These are phyloP conservation scores for Mormyrops boulengeri DNA, from an alignment of 2,797 vertebrate genomes.

Conservation along the genomic window DNA sequence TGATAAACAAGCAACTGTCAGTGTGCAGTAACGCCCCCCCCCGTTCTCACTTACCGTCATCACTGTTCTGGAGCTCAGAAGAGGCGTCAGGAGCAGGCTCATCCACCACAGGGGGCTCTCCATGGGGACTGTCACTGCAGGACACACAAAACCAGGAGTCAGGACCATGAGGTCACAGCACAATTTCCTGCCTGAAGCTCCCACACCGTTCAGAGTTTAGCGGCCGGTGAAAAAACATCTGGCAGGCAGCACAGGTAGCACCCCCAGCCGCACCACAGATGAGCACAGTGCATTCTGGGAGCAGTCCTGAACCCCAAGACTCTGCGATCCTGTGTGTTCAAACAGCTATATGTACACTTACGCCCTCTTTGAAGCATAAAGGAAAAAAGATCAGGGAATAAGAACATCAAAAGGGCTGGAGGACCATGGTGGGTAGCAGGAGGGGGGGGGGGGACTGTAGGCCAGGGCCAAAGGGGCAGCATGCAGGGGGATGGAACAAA, in stretches of 20 bases:
- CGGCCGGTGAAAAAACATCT: background rate
- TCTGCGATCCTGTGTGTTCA: background rate
- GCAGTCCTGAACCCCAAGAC: background rate
- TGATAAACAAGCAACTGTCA: background rate
- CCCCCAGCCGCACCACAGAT: background rate
- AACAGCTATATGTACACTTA: background rate
- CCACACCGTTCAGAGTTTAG: background rate
- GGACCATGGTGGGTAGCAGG: background rate
- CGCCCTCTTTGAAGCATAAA: slow-evolving; percentile 29
- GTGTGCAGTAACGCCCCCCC: background rate
- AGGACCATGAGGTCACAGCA: no score
- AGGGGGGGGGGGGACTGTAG: background rate
- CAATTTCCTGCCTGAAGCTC: background rate
- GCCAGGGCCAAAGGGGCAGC: background rate
- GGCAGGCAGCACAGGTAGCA: background rate
- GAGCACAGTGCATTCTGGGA: background rate
- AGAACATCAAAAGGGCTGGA: slow-evolving; percentile 25
- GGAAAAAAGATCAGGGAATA: slow-evolving; percentile 24
- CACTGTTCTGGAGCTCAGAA: slow-evolving; percentile 78
- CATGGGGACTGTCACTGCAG: slow-evolving; percentile 82
- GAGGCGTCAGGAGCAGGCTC: slow-evolving; percentile 75
- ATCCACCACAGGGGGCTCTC: slow-evolving; percentile 80
- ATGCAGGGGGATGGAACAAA: background rate
- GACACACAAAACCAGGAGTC: slow-evolving; percentile 17
- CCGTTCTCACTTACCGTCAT: slow-evolving; percentile 71